A percentile compares a stretch with the other conserved stretches of the same genome.
Conservation (phyloP, 2,113 vertebrate species). For the Helogale parvula region DNA sequence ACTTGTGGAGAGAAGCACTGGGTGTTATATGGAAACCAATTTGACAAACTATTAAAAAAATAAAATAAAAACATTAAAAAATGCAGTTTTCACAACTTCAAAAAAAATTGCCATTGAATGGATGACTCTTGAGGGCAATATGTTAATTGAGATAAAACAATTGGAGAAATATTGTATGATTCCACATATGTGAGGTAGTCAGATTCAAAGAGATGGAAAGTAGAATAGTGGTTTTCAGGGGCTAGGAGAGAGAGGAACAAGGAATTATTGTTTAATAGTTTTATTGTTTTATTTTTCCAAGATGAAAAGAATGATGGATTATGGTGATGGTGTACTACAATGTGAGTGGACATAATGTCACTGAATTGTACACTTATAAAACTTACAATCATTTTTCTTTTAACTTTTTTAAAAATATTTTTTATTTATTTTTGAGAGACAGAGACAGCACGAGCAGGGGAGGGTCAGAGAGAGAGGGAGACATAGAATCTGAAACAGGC, state of each 20-base stretch:
- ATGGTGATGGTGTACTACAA: not conserved
- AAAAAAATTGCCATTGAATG: conserved; percentile 11
- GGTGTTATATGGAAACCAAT: too few relatives aligned
- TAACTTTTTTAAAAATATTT: too few relatives aligned
- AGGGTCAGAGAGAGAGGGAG: too few relatives aligned
- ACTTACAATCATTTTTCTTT: not conserved
- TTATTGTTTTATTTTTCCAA: conserved; percentile 22
- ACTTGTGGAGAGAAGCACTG: too few relatives aligned
- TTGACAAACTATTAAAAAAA: too few relatives aligned
- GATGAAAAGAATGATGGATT: conserved; percentile 17
- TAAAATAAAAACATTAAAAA: too few relatives aligned
- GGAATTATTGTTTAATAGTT: conserved; percentile 23
- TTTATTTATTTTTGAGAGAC: too few relatives aligned
- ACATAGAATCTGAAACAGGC: too few relatives aligned
- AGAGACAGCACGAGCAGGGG: too few relatives aligned
- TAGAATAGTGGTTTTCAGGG: conserved; percentile 14
- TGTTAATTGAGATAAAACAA: conserved; percentile 31
- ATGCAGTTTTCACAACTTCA: too few relatives aligned
- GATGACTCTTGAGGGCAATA: not conserved
- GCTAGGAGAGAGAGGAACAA: not conserved
- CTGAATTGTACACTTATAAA: conserved; percentile 4
- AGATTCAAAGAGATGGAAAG: conserved; percentile 15
- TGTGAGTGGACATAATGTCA: not conserved
- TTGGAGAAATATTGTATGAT: conserved; percentile 43
- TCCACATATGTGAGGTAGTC: not conserved